These are phyloP conservation scores for Pseudomyrmex cubaensis DNA, from an alignment of 1,140 invertebrate genomes.

Conservation along the genomic window DNA sequence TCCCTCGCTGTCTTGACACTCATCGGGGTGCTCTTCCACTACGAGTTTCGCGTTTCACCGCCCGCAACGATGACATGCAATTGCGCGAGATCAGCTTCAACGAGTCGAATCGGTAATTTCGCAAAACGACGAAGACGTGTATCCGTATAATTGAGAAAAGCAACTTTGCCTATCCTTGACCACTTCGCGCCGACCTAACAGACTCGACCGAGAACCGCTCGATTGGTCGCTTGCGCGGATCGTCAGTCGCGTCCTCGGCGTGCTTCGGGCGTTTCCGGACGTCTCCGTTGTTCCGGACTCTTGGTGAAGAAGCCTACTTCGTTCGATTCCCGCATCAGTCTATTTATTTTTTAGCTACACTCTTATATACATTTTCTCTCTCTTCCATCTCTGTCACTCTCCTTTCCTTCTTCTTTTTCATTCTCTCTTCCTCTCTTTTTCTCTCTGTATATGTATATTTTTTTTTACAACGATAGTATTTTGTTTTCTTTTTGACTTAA, in stretches of 20 bases:
- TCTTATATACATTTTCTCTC: too few species aligned
- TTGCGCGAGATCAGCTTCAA: background rate
- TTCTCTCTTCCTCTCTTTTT: too few species aligned
- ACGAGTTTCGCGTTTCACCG: slow-evolving; percentile 67
- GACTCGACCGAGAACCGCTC: slow-evolving; percentile 66
- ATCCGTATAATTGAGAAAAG: slow-evolving; percentile 21
- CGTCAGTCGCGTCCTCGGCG: slow-evolving; percentile 57
- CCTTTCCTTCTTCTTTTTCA: too few species aligned
- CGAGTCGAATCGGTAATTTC: background rate
- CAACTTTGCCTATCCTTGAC: background rate
- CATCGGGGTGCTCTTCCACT: slow-evolving; percentile 80
- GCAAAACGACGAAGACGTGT: slow-evolving; percentile 10
- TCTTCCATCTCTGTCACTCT: too few species aligned
- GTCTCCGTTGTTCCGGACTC: background rate
- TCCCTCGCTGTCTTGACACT: slow-evolving; percentile 78
- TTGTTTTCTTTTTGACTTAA: too few species aligned
- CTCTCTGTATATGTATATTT: too few species aligned
- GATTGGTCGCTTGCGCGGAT: slow-evolving; percentile 72
- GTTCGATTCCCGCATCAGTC: background rate
- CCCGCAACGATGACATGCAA: slow-evolving; percentile 2
- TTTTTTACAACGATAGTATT: too few species aligned
- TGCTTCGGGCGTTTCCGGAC: slow-evolving; percentile 43
- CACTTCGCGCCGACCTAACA: slow-evolving; percentile 53
- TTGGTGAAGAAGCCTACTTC: too few species aligned
- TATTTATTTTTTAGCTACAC: background rate